Evolutionary conservation across 1,140 invertebrate species (phyloP), one percentile per base, ranked within the genome.

Genomic region (Drosophila murphyi): DNA sequence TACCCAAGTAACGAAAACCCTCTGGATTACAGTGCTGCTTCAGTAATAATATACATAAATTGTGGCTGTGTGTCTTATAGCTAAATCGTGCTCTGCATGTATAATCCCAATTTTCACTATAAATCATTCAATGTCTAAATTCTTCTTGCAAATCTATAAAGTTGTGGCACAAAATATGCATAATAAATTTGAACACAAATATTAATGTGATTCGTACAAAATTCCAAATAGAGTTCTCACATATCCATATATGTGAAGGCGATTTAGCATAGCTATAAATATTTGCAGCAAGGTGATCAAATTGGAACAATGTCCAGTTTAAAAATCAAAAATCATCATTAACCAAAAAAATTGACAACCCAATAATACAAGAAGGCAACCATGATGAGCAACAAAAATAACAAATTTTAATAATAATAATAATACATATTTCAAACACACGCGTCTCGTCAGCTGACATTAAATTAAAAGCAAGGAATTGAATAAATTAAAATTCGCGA

Each of bases 401-500:
- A 55, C 8, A 52, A 65, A 48, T 45, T 72, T 71, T 37, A 77
- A 59, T 57, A 68, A 87, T 72, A 68, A 87, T 72, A 83, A 76
- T 86, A 89, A 80, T 61, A 74, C 64, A 87, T 71, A 78, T 75
- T 77, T 89, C 72, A 83, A 77, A 67, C 78, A 83, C 67, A 83
- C 65, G 80, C 72, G 67, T 90, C 65, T 75, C 55, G 77, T 76
- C 68, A 41, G 64, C 57, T 43, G 56, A 54, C 64, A 72, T 67
- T 43, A 75, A 77, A 63, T 64, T 59, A 20, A 47, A 63, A 81
- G 72, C 48, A 82, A 71, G 76, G 62, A 80, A 80, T 80, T 88
- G 83, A 83, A 87, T 87, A 88, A 88, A 88, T 83, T 88, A 80
- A 80, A 82, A 77, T 60, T 69, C 65, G 48, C 65, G 51, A 74